Evolutionary conservation across 2,113 vertebrate species (phyloP).

Genomic region (Columbina picui): DNA sequence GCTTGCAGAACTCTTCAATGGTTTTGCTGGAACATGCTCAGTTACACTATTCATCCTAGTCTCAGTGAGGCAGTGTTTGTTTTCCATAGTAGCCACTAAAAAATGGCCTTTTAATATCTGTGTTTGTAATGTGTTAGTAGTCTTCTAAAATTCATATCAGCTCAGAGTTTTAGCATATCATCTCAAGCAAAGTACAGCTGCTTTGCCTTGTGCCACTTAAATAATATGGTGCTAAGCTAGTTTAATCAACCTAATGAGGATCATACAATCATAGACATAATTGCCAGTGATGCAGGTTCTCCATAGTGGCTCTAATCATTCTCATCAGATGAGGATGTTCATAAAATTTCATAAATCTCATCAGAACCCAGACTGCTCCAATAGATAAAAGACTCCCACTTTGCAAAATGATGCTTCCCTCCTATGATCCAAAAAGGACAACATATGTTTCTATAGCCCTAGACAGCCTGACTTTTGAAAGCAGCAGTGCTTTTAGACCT

Average conservation of each 20-base stretch:
- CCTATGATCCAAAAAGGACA: background rate
- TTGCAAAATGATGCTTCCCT: background rate
- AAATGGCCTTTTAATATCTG: background rate
- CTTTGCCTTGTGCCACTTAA: background rate
- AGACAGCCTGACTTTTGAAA: background rate
- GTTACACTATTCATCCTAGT: background rate
- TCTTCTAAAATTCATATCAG: background rate
- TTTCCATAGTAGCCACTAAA: background rate
- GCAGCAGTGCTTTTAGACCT: background rate
- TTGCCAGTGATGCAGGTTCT: background rate
- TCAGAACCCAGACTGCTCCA: background rate
- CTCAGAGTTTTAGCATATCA: background rate
- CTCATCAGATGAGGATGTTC: background rate
- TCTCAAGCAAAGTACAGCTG: background rate
- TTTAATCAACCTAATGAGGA: slow-evolving; percentile 39
- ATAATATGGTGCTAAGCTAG: background rate
- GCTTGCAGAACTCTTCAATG: background rate
- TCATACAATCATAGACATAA: background rate
- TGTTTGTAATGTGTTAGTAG: background rate
- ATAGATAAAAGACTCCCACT: background rate
- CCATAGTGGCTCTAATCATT: background rate
- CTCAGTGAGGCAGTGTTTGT: background rate
- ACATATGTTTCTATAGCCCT: background rate
- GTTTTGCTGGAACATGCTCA: background rate
- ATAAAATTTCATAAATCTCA: background rate